A percentile compares a stretch with the other conserved stretches of the same genome.
Evolutionary conservation across 2,888 invertebrate species (phyloP).

Genomic region (Eledona agricola): DNA sequence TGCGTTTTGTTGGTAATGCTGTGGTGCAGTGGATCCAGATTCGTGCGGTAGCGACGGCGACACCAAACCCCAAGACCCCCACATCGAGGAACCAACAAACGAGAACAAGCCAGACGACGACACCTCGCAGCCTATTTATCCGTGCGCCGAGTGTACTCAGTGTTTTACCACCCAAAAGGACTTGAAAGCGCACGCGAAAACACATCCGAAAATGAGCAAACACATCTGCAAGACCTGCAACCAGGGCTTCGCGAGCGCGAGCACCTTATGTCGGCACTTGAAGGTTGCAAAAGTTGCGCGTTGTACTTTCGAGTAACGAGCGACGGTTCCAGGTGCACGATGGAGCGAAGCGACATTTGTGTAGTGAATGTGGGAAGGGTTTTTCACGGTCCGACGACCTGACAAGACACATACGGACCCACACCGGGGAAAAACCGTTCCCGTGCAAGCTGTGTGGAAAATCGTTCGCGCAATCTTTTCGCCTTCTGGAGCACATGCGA

Average conservation of each 20-base stretch:
- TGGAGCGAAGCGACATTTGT: slow-evolving; percentile 57
- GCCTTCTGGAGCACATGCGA: slow-evolving; percentile 59
- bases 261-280: slow-evolving; percentile 61
- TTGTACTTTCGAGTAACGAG: too few species aligned
- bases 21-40: slow-evolving; percentile 14
- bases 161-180: slow-evolving; percentile 54
- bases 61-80: slow-evolving; percentile 8
- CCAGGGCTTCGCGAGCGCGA: slow-evolving; percentile 61
- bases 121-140: slow-evolving; percentile 58
- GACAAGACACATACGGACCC: slow-evolving; percentile 58
- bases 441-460: slow-evolving; percentile 60
- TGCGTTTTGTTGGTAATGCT: neutral
- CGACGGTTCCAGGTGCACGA: slow-evolving; percentile 55
- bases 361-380: slow-evolving; percentile 60
- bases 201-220: slow-evolving; percentile 49
- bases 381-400: slow-evolving; percentile 60
- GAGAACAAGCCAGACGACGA: slow-evolving; percentile 53
- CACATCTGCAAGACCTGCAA: slow-evolving; percentile 60
- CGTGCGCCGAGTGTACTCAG: slow-evolving; percentile 59
- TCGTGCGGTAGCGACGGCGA: slow-evolving; percentile 21
- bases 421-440: slow-evolving; percentile 62
- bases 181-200: slow-evolving; percentile 49
- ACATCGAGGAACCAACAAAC: slow-evolving; percentile 34
- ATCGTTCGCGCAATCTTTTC: slow-evolving; percentile 58
- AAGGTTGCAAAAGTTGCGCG: too few species aligned